Evolutionary conservation across 2,113 vertebrate genomes (phyloP).

Genomic region (Rattus norvegicus): DNA sequence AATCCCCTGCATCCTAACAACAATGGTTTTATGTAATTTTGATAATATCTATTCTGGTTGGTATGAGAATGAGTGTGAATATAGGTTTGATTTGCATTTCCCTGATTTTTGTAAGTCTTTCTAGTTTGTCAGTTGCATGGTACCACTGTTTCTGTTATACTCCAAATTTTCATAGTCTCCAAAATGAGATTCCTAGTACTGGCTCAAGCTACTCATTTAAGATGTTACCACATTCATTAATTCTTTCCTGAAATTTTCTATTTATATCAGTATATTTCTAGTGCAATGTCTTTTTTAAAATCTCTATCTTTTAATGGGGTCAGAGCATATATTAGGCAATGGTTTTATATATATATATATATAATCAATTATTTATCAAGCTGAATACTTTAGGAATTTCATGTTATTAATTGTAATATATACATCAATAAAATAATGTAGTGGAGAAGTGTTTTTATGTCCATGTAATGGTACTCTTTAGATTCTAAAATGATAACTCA

Average conservation of each 20-base stretch:
- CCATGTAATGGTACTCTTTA: background rate
- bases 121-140: background rate
- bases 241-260: background rate
- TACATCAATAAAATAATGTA: background rate
- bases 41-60: background rate
- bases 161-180: background rate
- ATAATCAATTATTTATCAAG: background rate
- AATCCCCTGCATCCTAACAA: background rate
- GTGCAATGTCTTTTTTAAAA: background rate
- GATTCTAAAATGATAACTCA: slow-evolving; percentile 26
- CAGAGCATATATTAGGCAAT: background rate
- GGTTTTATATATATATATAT: background rate
- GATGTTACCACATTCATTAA: background rate
- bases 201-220: background rate
- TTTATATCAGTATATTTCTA: background rate
- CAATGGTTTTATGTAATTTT: background rate
- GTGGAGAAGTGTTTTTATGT: background rate
- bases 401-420: background rate
- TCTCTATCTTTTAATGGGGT: background rate
- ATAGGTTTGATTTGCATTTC: background rate
- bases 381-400: background rate
- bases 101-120: background rate
- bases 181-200: background rate
- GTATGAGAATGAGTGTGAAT: background rate
- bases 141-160: background rate